Evolutionary conservation across 92 coral and sea anemone species (phyloP), one percentile per base, ranked within the genome.

Genomic region (Chrysogorgia sp.): DNA sequence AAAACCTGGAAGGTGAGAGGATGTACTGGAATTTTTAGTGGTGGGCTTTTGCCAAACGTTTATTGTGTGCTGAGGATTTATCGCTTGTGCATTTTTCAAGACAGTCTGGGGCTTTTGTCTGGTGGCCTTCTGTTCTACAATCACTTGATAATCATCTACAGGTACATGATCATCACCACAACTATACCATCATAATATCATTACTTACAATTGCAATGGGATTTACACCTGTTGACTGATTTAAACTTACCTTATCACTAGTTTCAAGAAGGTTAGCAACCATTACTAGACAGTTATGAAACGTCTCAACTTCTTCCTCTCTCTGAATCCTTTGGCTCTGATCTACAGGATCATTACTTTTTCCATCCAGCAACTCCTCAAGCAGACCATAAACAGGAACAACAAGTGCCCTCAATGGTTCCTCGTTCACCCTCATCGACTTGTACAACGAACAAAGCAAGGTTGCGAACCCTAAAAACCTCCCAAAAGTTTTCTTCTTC

Each of bases 391-490:
- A 86, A 13, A 86, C 88, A 12, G 99, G 90, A 17, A 80, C 86
- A 7, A 96, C 79, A 14, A 96, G 68, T 2, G 90, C 84, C 68
- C 86, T 92, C 26, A 96, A 28, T 7, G 97, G 96, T 21, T 87
- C 62, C 0, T 81, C 92, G 10, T 89, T 83, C 10, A 87, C 77
- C 40, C 90, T 83, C 14, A 96, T 63, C 0, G 79, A 88, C 70
- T 84, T 84, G 71, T 86, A 96, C 45, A 92, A 83, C 62, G 92
- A 90, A 77, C 99, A 87, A 33, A 96, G 62, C 32, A 96, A 77
- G 52, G 81, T 41, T 3, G 72, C 84, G 32, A 96, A 85, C 22
- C 96, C 97, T 1, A 85, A 72, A 93, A 91, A 96, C 37, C 82
- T 84, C 15, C 76, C 31, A 14, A 80, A 68, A 0, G 92, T 83